phyloP scores from a whole-genome alignment of 2,888 invertebrate genomes.

The Steinernema hermaphroditum region DNA sequence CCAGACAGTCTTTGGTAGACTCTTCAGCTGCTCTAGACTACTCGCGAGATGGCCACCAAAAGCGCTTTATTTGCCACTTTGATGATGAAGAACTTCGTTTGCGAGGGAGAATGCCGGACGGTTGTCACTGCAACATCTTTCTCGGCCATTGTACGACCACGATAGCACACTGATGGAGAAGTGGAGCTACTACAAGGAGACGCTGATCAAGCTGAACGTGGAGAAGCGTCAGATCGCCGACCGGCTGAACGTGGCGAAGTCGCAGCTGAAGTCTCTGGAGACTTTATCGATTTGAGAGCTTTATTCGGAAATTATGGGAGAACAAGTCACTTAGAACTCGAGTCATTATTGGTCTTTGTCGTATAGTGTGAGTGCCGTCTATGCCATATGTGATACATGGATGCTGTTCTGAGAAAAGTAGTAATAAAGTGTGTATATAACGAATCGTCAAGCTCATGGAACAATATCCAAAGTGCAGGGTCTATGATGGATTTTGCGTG shows the following conservation, averaged over 20 bases:
- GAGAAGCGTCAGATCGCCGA: slow-evolving; percentile 28
- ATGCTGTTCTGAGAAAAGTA: not conserved
- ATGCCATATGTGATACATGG: slow-evolving; percentile 12
- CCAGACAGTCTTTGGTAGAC: too few species aligned
- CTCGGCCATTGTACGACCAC: too few species aligned
- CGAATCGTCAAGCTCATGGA: too few species aligned
- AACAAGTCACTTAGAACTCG: slow-evolving; percentile 14
- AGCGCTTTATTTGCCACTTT: too few species aligned
- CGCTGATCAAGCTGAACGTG: slow-evolving; percentile 31
- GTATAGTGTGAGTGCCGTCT: slow-evolving; percentile 12
- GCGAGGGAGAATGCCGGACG: too few species aligned
- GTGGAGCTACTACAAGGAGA: slow-evolving; percentile 30
- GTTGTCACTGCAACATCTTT: too few species aligned
- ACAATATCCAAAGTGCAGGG: too few species aligned
- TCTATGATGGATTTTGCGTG: too few species aligned
- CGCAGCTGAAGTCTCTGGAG: slow-evolving; percentile 27
- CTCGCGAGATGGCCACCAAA: too few species aligned
- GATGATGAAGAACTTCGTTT: too few species aligned
- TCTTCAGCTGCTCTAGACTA: too few species aligned
- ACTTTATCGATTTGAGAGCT: slow-evolving; percentile 16
- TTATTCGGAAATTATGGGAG: slow-evolving; percentile 22
- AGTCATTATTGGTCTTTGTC: slow-evolving; percentile 10
- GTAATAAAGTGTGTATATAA: slow-evolving; percentile 27
- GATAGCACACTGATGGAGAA: not conserved
- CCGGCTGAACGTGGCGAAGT: slow-evolving; percentile 25